These are phyloP conservation scores for Elaphurus davidianus DNA, from an alignment of 2,113 vertebrate genomes.

Conservation along the genomic window DNA sequence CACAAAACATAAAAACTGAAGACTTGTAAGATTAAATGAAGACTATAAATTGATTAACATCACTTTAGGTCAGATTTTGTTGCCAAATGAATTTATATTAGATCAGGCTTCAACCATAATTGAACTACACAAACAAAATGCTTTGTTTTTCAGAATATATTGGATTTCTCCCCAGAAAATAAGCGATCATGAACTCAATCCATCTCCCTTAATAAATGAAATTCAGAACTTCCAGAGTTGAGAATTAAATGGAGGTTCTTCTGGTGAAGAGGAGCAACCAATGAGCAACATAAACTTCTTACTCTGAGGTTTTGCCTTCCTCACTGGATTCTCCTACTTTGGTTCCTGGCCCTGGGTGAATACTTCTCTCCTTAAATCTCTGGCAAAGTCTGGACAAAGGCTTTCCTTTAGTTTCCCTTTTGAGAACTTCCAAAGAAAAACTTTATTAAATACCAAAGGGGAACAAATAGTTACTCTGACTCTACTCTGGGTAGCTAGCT, in stretches of 20 bases:
- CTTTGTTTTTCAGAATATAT: background rate
- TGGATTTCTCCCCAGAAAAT: background rate
- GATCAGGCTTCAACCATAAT: background rate
- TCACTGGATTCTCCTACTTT: background rate
- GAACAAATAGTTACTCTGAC: background rate
- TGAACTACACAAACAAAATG: background rate
- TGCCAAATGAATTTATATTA: background rate
- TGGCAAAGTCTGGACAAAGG: background rate
- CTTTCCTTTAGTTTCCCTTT: background rate
- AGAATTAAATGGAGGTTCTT: background rate
- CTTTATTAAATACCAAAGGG: background rate
- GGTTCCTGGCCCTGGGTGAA: background rate
- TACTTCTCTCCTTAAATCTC: background rate
- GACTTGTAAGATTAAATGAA: background rate
- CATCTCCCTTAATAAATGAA: background rate
- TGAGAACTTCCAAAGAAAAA: background rate
- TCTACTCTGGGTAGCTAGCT: background rate
- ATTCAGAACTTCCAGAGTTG: background rate
- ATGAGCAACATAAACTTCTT: background rate
- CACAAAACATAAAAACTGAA: background rate
- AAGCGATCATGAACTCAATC: background rate
- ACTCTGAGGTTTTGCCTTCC: no score
- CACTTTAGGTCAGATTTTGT: constrained; percentile 15
- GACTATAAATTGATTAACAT: background rate
- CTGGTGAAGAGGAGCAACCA: background rate